Evolutionary conservation across 2,797 vertebrate genomes (phyloP).

Genomic region (Halcyon chelicuti): DNA sequence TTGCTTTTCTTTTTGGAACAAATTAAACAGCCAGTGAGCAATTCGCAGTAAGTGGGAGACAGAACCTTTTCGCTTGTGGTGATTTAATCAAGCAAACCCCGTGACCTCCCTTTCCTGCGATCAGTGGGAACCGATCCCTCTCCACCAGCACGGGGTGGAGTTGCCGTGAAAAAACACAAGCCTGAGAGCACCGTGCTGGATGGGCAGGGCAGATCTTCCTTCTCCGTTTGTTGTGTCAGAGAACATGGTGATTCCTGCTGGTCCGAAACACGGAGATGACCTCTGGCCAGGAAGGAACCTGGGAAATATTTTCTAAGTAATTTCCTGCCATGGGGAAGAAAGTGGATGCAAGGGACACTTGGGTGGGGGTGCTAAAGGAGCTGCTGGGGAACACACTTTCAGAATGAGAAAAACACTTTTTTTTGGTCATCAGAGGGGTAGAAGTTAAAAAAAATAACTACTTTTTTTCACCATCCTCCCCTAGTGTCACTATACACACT

Average conservation of each 20-base stretch:
- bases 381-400: neutral
- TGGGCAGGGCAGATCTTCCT: slow-evolving; percentile 58
- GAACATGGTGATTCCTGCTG: slow-evolving; percentile 42
- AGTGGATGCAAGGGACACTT: neutral
- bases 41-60: neutral
- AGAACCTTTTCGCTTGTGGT: neutral
- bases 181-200: neutral
- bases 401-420: neutral
- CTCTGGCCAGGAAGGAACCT: slow-evolving; percentile 67
- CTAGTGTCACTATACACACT: no score
- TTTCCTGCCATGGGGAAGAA: slow-evolving; percentile 64
- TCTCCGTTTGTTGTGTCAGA: slow-evolving; percentile 20
- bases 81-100: slow-evolving; percentile 28
- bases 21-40: neutral
- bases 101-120: slow-evolving; percentile 69
- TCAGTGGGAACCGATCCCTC: slow-evolving; percentile 39
- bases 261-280: neutral
- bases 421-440: neutral
- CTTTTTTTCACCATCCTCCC: no score
- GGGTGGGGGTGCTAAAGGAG: neutral
- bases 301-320: slow-evolving; percentile 64
- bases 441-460: neutral
- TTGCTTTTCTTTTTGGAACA: neutral
- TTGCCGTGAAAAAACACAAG: slow-evolving; percentile 10
- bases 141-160: slow-evolving; percentile 14